Percentiles rank a stretch among this genome's conserved stretches.
Conservation (phyloP, 1,140 invertebrate genomes). For the Macrotrachela quadricornifera region DNA sequence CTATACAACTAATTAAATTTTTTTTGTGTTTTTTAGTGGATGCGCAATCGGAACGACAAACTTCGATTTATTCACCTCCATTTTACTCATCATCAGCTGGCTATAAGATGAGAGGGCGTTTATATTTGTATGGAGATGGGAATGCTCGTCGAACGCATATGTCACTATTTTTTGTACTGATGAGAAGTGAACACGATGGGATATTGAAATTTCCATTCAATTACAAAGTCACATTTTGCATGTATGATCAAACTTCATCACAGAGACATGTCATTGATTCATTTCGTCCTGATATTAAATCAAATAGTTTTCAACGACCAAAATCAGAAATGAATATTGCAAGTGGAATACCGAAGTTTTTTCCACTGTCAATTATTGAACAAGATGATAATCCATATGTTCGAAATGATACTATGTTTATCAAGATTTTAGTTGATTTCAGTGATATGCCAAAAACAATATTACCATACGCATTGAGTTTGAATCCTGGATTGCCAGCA, state of each 20-base stretch:
- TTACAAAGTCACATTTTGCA: constrained; percentile 20
- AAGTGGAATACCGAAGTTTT: constrained; percentile 24
- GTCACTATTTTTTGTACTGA: constrained; percentile 26
- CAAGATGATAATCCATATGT: constrained; percentile 16
- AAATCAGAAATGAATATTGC: constrained; percentile 27
- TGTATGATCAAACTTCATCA: constrained; percentile 17
- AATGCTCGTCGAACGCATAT: constrained; percentile 16
- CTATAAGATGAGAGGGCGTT: too few species aligned
- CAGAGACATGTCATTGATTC: constrained; percentile 19
- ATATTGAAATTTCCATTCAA: constrained; percentile 23
- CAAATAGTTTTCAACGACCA: constrained; percentile 18
- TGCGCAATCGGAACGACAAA: neutral
- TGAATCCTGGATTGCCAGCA: too few species aligned
- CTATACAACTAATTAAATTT: too few species aligned
- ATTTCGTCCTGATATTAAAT: constrained; percentile 18
- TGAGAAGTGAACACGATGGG: constrained; percentile 22
- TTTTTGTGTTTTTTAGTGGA: too few species aligned
- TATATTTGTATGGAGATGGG: constrained; percentile 18
- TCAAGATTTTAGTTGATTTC: constrained; percentile 21
- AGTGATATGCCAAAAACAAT: too few species aligned
- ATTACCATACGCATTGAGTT: too few species aligned
- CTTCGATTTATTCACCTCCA: too few species aligned
- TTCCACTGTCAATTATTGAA: constrained; percentile 16
- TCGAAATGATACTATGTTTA: constrained; percentile 23
- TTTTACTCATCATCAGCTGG: too few species aligned